phyloP scores from a whole-genome alignment of 2,113 vertebrate species.

The Geothlypis trichas region DNA sequence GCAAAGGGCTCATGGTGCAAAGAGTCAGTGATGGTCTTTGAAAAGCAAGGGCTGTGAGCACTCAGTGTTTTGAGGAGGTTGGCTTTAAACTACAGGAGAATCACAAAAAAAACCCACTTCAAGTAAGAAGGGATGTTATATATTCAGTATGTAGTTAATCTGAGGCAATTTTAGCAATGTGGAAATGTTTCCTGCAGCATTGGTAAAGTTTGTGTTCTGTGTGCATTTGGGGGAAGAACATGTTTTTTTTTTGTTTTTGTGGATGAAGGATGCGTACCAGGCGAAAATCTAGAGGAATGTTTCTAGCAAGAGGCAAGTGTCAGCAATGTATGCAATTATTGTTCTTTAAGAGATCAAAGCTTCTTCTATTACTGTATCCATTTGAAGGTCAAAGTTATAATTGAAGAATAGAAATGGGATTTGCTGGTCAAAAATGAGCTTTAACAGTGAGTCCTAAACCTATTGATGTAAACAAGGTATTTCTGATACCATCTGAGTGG shows the following conservation, averaged over 20 bases:
- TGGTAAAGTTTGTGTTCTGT: neutral
- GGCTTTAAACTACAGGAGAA: neutral
- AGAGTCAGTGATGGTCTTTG: neutral
- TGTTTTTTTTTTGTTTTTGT: neutral
- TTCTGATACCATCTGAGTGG: neutral
- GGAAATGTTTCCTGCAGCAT: neutral
- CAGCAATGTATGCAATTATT: neutral
- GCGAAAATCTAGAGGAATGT: neutral
- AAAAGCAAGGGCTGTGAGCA: neutral
- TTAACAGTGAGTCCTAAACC: neutral
- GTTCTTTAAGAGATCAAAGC: neutral
- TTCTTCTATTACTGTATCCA: neutral
- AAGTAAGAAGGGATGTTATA: neutral
- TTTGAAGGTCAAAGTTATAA: neutral
- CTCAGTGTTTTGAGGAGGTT: neutral
- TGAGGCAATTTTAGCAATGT: neutral
- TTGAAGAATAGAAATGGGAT: neutral
- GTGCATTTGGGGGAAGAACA: neutral
- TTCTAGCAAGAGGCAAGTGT: neutral
- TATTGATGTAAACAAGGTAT: neutral
- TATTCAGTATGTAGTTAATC: neutral
- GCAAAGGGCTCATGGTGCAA: neutral
- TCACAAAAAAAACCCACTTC: neutral
- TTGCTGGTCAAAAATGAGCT: neutral
- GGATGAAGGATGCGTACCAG: neutral